Percentiles rank a stretch among this genome's conserved stretches.
phyloP scores from a whole-genome alignment of 1,140 invertebrate species.

The Anthonomus grandis region DNA sequence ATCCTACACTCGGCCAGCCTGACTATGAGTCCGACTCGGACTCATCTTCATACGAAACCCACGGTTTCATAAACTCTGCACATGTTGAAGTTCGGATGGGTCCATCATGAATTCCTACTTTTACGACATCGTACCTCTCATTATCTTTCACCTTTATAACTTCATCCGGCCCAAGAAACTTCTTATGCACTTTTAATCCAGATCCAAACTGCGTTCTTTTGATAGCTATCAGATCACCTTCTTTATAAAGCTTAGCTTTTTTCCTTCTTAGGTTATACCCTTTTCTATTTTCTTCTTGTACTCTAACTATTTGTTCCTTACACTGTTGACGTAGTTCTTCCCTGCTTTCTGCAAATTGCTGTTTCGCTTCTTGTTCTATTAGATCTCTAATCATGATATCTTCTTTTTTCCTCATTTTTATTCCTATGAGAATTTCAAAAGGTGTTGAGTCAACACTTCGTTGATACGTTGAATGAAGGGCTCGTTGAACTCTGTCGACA shows the following conservation, averaged over 20 bases:
- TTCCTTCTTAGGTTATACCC: conserved; percentile 31
- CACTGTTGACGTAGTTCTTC: conserved; percentile 34
- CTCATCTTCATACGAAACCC: too few species aligned
- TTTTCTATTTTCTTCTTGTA: conserved; percentile 41
- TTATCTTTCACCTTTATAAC: too few species aligned
- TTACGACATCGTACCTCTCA: too few species aligned
- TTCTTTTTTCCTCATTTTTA: conserved; percentile 35
- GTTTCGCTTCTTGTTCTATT: neutral
- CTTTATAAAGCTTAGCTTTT: conserved; percentile 9
- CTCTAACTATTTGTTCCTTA: conserved; percentile 34
- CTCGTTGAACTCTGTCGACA: conserved; percentile 36
- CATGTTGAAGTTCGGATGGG: too few species aligned
- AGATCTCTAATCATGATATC: conserved; percentile 29
- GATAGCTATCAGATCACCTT: conserved; percentile 24
- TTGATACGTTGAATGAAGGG: conserved; percentile 43
- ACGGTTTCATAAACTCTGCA: too few species aligned
- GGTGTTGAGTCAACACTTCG: conserved; percentile 41
- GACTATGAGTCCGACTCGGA: too few species aligned
- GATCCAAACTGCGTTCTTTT: conserved; percentile 19
- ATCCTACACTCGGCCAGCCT: too few species aligned
- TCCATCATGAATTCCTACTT: too few species aligned
- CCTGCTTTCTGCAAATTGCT: conserved; percentile 22
- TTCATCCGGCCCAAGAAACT: too few species aligned
- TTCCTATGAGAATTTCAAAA: conserved; percentile 42
- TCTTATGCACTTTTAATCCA: too few species aligned